Percentiles rank a stretch among this genome's conserved stretches.
phyloP scores from a whole-genome alignment of 2,113 vertebrate genomes.

The Poeciliopsis retropinna region DNA sequence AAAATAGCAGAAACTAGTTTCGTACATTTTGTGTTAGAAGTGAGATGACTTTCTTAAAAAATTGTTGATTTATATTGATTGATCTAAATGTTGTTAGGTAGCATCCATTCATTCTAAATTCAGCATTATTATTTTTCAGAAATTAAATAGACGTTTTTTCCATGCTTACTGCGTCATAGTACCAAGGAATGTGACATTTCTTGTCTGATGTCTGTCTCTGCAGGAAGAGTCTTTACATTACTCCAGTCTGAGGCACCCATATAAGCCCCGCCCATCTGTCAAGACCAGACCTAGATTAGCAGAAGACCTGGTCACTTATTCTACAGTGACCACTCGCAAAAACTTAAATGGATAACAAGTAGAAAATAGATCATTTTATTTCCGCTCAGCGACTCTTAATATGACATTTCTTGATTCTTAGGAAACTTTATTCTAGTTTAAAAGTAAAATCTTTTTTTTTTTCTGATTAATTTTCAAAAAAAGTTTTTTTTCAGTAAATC shows the following conservation, averaged over 20 bases:
- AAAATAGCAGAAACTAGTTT: background rate
- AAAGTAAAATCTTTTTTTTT: background rate
- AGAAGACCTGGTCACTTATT: conserved; percentile 49
- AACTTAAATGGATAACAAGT: background rate
- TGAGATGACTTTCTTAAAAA: background rate
- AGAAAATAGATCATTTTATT: background rate
- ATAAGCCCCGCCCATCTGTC: conserved; percentile 25
- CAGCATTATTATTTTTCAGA: background rate
- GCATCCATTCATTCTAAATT: background rate
- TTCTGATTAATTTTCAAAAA: background rate
- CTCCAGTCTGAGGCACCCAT: conserved; percentile 51
- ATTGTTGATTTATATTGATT: background rate
- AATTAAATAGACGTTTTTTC: background rate
- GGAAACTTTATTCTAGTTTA: background rate
- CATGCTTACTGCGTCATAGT: background rate
- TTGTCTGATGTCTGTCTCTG: conserved; percentile 12
- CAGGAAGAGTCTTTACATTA: conserved; percentile 60
- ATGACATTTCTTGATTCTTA: background rate
- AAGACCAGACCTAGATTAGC: background rate
- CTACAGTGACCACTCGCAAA: conserved; percentile 3
- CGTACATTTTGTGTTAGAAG: background rate
- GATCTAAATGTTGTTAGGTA: background rate
- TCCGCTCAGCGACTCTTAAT: background rate
- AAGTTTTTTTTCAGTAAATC: background rate
- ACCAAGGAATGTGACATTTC: background rate